Evolutionary conservation across 2,888 invertebrate species (phyloP).

Genomic region (Aspidapion aeneum): DNA sequence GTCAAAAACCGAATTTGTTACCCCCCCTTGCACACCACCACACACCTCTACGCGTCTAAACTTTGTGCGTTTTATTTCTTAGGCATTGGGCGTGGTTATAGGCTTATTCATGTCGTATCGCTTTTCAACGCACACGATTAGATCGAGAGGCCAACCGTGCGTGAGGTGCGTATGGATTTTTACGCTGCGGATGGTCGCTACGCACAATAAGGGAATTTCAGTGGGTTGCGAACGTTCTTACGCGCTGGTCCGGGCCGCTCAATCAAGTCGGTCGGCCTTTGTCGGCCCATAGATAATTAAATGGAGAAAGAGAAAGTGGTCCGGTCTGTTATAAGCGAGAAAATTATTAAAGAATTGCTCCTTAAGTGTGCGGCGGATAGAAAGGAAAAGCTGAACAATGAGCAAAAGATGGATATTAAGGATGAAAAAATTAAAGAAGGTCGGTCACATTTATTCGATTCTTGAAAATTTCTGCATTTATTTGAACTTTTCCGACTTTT

Average conservation of each 20-base stretch:
- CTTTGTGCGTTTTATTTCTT: slow-evolving; percentile 42
- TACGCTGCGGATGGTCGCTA: slow-evolving; percentile 4
- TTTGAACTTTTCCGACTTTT: no score
- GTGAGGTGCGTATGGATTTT: not conserved
- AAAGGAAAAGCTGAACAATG: slow-evolving; percentile 16
- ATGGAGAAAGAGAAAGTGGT: slow-evolving; percentile 32
- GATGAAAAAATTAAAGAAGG: slow-evolving; percentile 8
- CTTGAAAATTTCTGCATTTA: not conserved
- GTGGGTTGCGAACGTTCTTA: slow-evolving; percentile 32
- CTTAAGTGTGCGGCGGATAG: slow-evolving; percentile 32
- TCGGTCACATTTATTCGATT: slow-evolving; percentile 2
- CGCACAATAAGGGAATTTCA: slow-evolving; percentile 37
- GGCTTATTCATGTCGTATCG: slow-evolving; percentile 27
- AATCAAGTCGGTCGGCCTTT: slow-evolving; percentile 13
- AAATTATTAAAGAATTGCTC: slow-evolving; percentile 40
- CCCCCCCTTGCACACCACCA: slow-evolving; percentile 33
- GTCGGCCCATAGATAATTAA: slow-evolving; percentile 3
- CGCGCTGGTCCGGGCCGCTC: slow-evolving; percentile 26
- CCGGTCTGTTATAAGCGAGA: slow-evolving; percentile 30
- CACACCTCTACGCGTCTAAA: no score
- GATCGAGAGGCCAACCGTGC: not conserved
- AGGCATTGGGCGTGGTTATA: slow-evolving; percentile 44
- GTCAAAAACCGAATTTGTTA: slow-evolving; percentile 44
- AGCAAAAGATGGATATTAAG: slow-evolving; percentile 18
- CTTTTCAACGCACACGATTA: not conserved